These are phyloP conservation scores for Hylaea fasciaria DNA, from an alignment of 2,888 invertebrate genomes.

Conservation along the genomic window DNA sequence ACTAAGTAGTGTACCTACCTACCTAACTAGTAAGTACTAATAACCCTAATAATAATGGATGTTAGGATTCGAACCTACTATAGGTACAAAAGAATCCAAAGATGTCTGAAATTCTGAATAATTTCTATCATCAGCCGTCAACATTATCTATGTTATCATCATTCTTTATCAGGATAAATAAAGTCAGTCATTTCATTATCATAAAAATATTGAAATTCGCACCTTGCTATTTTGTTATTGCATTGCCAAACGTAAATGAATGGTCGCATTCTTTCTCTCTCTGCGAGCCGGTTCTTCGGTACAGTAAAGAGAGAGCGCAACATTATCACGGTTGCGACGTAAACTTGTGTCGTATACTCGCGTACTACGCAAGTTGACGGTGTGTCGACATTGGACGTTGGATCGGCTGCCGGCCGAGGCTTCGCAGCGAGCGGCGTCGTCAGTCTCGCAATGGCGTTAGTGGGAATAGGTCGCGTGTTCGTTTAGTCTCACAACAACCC, in stretches of 20 bases:
- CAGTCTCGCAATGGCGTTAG: conserved; percentile 85
- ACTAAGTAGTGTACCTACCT: too few species aligned
- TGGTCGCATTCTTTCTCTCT: conserved; percentile 69
- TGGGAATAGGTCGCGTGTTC: conserved; percentile 77
- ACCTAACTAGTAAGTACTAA: too few species aligned
- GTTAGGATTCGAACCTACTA: too few species aligned
- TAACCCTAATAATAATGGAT: too few species aligned
- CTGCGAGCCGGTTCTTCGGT: conserved; percentile 37
- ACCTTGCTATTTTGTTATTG: conserved; percentile 46
- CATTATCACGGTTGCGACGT: conserved; percentile 46
- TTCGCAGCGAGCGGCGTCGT: conserved; percentile 66
- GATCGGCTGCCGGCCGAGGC: conserved; percentile 80
- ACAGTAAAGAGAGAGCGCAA: conserved; percentile 64
- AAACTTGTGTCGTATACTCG: conserved; percentile 76
- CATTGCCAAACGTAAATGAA: conserved; percentile 82
- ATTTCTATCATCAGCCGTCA: not conserved
- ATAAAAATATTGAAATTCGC: conserved; percentile 28
- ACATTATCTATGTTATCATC: not conserved
- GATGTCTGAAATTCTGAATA: not conserved
- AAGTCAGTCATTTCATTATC: conserved; percentile 1
- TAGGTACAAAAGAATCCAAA: not conserved
- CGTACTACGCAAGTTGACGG: conserved; percentile 84
- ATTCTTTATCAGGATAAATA: conserved; percentile 10
- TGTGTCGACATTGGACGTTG: conserved; percentile 85
- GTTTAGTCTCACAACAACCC: conserved; percentile 79